Base-by-base conservation (phyloP, 2,113 vertebrate genomes). In the Larimichthys crocea region DNA sequence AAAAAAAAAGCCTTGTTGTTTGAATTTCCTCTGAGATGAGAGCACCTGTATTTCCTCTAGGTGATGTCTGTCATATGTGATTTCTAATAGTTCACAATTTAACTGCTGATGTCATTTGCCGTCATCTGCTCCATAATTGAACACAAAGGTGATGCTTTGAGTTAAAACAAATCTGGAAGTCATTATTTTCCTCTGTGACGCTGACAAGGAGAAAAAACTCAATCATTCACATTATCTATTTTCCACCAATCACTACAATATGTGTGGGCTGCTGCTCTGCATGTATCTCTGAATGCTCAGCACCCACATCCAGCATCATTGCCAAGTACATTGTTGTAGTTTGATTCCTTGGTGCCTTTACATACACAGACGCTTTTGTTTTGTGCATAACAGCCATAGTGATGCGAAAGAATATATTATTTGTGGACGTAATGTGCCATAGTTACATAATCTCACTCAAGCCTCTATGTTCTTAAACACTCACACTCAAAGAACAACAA, bases 381-480 rank as follows among this genome's bases (percentile, higher is more conserved):
- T 66, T 73, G 20, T 48, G 44, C 35, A 59, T 44, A 15, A 15
- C 19, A 64, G 15, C 29, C 69, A 68, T 42, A 53, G 64, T 61
- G 3, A 60, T n/a, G 3, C 17, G 72, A 70, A 3, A 57, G 64
- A 62, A 14, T 48, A 70, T 9, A 46, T 69, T 14, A 40, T 74
- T 72, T 80, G 74, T 82, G 62, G 46, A 75, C 71, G 64, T 79
- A 83, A 81, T 83, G 60, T 67, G 69, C 68, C 2, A 29, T 68
- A 80, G 86, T 78, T 74, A 72, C 48, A 84, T 77, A 67, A 80
- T 78, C 75, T 74, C 60, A 55, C 61, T 70, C 22, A 29, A 73
- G 59, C 17, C 44, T 64, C 59, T 11, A 29, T 53, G 72, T 22
- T 46, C 40, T 63, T 74, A n/a, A 17, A 20, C 61, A 46, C 17